Conservation (phyloP, 2,888 invertebrate species). For the Agonopterix heracliana region DNA sequence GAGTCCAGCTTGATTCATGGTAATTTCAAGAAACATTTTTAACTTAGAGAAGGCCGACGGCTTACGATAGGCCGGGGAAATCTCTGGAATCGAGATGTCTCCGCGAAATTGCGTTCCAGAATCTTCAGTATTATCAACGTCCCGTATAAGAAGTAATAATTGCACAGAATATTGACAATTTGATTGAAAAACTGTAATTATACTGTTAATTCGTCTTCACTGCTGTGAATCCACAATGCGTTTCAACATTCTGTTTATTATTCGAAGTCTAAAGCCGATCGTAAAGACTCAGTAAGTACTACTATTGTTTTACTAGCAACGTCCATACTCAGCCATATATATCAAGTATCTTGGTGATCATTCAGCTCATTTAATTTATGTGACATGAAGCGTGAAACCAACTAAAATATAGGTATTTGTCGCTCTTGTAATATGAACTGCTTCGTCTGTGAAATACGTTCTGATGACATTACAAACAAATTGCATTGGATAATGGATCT, state of each 20-base stretch:
- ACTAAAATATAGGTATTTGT: constrained; percentile 2
- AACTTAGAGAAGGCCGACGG: too few relatives aligned
- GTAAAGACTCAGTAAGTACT: constrained; percentile 14
- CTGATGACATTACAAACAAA: constrained; percentile 1
- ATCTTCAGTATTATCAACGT: too few relatives aligned
- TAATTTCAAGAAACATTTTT: too few relatives aligned
- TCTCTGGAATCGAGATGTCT: too few relatives aligned
- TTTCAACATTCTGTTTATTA: neutral
- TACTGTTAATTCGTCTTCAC: too few relatives aligned
- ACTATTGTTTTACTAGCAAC: constrained; percentile 39
- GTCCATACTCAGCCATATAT: constrained; percentile 28
- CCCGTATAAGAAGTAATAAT: too few relatives aligned
- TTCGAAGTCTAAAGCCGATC: neutral
- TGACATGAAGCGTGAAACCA: constrained; percentile 14
- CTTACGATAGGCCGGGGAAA: too few relatives aligned
- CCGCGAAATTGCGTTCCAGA: too few relatives aligned
- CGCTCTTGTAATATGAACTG: constrained; percentile 7
- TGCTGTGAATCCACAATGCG: neutral
- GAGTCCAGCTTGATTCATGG: too few relatives aligned
- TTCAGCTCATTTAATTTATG: constrained; percentile 31
- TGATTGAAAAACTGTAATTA: neutral
- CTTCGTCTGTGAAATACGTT: constrained; percentile 4
- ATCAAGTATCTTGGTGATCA: constrained; percentile 31
- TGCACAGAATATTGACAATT: too few relatives aligned
- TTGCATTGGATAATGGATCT: too few relatives aligned